Base-by-base conservation (phyloP, 2,888 invertebrate species). In the Plemyria rubiginata region DNA sequence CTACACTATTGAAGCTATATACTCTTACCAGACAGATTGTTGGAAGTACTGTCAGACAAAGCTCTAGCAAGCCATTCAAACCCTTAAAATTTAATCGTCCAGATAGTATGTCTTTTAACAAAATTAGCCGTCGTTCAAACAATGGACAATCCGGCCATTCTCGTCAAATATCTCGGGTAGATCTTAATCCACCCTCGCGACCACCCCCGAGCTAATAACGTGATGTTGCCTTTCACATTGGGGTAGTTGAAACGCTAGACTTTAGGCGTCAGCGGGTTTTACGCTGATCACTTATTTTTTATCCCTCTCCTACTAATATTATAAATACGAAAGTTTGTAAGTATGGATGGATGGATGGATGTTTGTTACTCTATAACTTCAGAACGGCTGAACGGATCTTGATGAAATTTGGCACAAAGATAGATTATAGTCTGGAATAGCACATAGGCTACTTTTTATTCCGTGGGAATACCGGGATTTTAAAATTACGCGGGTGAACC, bases 161-260 rank as follows among this genome's bases (percentile, higher is more conserved):
- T 87, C 86, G 84, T 75, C 83, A 87, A 88, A 89, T 88, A 87
- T 87, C 88, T 83, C 80, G 74, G 78, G 81, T 81, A 85, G 84
- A 88, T 88, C 90, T 90, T 88, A 87, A 87, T 87, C 85, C 85
- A 59, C 65, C 55, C 61, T 60, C 51, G 56, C 22, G 54, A 13
- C 68, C 67, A 54, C 55, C 77, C 75, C 78, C 9, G 11, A 70
- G 77, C 81, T 85, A 81, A 85, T 84, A 85, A 82, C 76, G 76
- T 73, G 81, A 82, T 79, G 84, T 76, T 56, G 36, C 50, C 16
- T 62, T 67, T 60, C 58, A 49, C 63, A 71, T 16, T 69, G 52
- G 40, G 13, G 60, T 29, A 16, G n/a, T 13, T 48, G 13, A 59
- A 43, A 55, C 57, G 53, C 41, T 53, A 45, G 16, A 9, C 11